A percentile compares a stretch with the other conserved stretches of the same genome.
Evolutionary conservation across 2,797 vertebrate species (phyloP).

Genomic region (Sebastes umbrosus): DNA sequence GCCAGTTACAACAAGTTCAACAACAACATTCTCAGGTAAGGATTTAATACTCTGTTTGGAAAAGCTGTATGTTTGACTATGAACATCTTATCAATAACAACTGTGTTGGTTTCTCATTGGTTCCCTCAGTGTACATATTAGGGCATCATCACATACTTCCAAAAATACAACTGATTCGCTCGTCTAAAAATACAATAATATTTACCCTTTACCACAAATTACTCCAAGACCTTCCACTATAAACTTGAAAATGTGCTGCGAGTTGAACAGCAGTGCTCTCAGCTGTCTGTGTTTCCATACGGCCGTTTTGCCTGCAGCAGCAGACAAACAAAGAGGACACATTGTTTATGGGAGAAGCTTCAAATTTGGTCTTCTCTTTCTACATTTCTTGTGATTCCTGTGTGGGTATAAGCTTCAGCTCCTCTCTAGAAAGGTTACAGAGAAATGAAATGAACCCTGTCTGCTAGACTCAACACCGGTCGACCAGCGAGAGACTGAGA

Average conservation of each 20-base stretch:
- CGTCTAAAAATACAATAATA: background rate
- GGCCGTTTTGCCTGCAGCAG: background rate
- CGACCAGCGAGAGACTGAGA: background rate
- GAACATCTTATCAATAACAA: background rate
- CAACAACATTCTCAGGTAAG: conserved; percentile 82
- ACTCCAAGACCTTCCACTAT: background rate
- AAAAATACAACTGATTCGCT: background rate
- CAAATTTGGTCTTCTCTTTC: background rate
- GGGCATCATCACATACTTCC: background rate
- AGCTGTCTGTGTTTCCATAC: background rate
- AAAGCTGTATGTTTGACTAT: background rate
- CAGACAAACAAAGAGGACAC: background rate
- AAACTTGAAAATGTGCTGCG: background rate
- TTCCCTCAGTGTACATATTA: background rate
- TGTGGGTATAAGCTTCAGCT: background rate
- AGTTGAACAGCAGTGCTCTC: background rate
- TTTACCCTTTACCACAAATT: background rate
- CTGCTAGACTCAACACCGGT: background rate
- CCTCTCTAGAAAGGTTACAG: background rate
- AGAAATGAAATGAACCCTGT: background rate
- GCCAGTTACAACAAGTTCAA: conserved; percentile 85
- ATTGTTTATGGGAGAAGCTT: background rate
- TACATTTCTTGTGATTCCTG: background rate
- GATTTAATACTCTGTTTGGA: background rate
- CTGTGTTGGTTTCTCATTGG: background rate